A percentile compares a stretch with the other conserved stretches of the same genome.
Conservation (phyloP, 2,113 vertebrate species). For the Upupa epops region DNA sequence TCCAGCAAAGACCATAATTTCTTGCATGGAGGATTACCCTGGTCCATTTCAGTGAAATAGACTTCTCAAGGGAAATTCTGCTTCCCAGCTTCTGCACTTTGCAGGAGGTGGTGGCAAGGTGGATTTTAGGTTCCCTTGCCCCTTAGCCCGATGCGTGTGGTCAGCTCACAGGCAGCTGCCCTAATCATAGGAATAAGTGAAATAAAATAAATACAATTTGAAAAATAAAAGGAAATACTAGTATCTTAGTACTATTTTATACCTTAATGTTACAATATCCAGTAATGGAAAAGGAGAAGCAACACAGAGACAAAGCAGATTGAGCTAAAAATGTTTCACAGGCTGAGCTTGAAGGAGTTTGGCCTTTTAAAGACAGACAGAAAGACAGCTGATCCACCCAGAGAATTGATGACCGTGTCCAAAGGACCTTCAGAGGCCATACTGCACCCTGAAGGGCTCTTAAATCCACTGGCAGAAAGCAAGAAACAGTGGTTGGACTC, state of each 20-base stretch:
- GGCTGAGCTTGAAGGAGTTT: constrained; percentile 31
- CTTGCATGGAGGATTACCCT: neutral
- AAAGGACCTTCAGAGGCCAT: neutral
- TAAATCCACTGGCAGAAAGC: neutral
- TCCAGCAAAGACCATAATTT: neutral
- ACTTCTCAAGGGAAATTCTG: neutral
- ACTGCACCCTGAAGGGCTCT: neutral
- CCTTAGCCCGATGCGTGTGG: neutral
- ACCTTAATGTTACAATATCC: neutral
- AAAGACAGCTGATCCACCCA: neutral
- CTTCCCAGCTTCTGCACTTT: neutral
- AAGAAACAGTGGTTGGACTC: neutral
- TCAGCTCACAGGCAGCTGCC: neutral
- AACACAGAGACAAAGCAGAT: neutral
- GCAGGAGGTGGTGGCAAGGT: neutral
- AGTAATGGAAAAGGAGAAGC: neutral
- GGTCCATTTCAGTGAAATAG: neutral
- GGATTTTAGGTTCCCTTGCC: neutral
- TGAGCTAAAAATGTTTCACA: neutral
- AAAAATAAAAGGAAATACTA: neutral
- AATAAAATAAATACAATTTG: neutral
- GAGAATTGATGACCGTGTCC: neutral
- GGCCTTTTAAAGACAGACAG: neutral
- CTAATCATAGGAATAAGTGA: neutral
- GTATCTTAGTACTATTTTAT: neutral